Evolutionary conservation across 2,113 vertebrate genomes (phyloP).

Genomic region (Hyperopisus bebe): DNA sequence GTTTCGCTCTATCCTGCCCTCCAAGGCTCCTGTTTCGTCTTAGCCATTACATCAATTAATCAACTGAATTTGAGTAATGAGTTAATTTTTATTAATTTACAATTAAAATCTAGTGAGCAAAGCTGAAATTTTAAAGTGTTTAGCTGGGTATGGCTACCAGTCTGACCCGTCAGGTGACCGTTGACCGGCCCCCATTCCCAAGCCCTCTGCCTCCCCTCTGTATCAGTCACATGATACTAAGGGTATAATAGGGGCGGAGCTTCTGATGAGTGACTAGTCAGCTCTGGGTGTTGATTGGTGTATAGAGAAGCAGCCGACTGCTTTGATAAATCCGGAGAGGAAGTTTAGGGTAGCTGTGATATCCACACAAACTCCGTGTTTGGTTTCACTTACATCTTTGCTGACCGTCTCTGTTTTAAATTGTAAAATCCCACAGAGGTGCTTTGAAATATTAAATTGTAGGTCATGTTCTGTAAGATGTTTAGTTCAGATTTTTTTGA

Average conservation of each 20-base stretch:
- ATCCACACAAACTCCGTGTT: not conserved
- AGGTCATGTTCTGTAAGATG: not conserved
- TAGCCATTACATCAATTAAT: not conserved
- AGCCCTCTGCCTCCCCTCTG: not conserved
- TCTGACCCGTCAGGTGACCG: not conserved
- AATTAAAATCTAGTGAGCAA: not conserved
- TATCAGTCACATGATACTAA: not conserved
- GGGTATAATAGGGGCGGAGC: not conserved
- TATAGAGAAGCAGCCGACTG: not conserved
- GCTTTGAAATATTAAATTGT: not conserved
- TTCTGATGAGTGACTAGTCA: not conserved
- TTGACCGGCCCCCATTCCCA: not conserved
- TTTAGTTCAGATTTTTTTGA: not conserved
- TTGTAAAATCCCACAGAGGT: not conserved
- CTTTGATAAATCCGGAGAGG: not conserved
- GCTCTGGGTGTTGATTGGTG: not conserved
- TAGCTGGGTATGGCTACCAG: not conserved
- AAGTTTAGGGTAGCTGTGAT: not conserved
- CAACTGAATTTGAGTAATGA: not conserved
- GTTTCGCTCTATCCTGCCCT: not conserved
- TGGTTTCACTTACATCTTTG: not conserved
- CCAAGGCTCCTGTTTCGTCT: not conserved
- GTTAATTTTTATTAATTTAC: not conserved
- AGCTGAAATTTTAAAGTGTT: constrained; percentile 1
- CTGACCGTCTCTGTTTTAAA: not conserved